Base-by-base conservation (phyloP, 2,797 vertebrate genomes). In the Centroberyx gerrardi region DNA sequence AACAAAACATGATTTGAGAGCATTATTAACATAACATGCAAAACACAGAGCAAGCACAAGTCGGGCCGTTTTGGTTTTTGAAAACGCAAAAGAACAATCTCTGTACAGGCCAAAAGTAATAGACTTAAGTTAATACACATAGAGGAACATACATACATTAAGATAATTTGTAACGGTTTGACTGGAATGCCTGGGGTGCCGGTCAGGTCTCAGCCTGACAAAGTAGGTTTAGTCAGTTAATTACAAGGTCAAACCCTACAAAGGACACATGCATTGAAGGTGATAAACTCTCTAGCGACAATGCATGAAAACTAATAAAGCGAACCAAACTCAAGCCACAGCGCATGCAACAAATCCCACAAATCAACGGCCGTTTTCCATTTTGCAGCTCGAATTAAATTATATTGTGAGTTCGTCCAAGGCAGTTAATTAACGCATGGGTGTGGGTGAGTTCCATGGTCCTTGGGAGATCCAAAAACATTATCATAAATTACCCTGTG, bases 101-200 rank as follows among this genome's bases (percentile, higher is more conserved):
- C 33, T 51, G 67, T 52, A 70, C 74, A 70, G 48, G 33, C 42
- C 36, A 38, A 51, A 40, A 17, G 18, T 33, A 67, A 60, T 44
- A 42, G 22, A 63, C 54, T 49, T 38, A 3, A 65, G 52, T 33
- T 54, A 68, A 48, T 28, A 65, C 17, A 61, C 8, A 63, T 13
- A 66, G 14, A 74, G 33, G 17, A 68, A 78, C 22, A 59, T 48
- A 14, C 8, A 40, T 29, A 36, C 27, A 60, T 8, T 66, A 53
- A 42, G 62, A 42, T 14, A 46, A 31, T 54, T 22, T 52, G 49
- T 27, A 18, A 52, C 2, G 53, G 27, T 55, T 55, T 58, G 54
- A 76, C 52, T 80, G 78, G 86, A 88, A 90, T 87, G 72, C 77
- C 68, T n/a, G 36, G 64, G 63, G 49, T 31, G 9, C 44, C 15